A percentile compares a stretch with the other conserved stretches of the same genome.
These are phyloP conservation scores for Chrysopa pallens DNA, from an alignment of 1,140 invertebrate genomes.

Conservation along the genomic window DNA sequence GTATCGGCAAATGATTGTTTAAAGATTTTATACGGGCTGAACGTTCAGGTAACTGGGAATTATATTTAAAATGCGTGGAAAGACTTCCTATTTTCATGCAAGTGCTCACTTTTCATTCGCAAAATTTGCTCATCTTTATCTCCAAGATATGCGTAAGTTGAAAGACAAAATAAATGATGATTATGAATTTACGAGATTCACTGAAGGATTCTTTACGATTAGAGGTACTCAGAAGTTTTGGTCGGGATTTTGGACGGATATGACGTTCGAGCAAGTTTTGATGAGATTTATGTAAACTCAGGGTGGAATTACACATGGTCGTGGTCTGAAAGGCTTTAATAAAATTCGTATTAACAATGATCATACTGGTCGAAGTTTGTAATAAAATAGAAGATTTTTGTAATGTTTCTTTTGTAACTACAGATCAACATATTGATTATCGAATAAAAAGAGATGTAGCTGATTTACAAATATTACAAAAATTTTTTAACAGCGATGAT, in stretches of 20 bases:
- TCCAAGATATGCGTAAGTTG: constrained; percentile 20
- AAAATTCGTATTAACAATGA: constrained; percentile 15
- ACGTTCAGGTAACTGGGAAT: constrained; percentile 14
- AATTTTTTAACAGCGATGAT: constrained; percentile 11
- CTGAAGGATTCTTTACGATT: constrained; percentile 16
- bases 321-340: constrained; percentile 17
- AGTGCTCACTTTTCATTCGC: constrained; percentile 25
- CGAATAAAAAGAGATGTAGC: constrained; percentile 13
- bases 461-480: constrained; percentile 7
- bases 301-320: constrained; percentile 18
- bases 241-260: constrained; percentile 19
- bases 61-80: constrained; percentile 16
- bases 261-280: constrained; percentile 21
- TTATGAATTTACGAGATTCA: constrained; percentile 17
- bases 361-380: constrained; percentile 11
- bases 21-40: constrained; percentile 16
- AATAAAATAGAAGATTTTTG: constrained; percentile 13
- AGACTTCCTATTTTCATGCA: constrained; percentile 25
- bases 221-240: constrained; percentile 20
- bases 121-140: constrained; percentile 24
- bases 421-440: constrained; percentile 20
- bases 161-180: constrained; percentile 10
- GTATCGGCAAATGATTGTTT: constrained; percentile 16
- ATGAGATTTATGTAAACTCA: constrained; percentile 19
- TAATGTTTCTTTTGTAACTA: constrained; percentile 13